Evolutionary conservation across 2,888 invertebrate species (phyloP), one percentile per base, ranked within the genome.

Genomic region (Agrotis puta): DNA sequence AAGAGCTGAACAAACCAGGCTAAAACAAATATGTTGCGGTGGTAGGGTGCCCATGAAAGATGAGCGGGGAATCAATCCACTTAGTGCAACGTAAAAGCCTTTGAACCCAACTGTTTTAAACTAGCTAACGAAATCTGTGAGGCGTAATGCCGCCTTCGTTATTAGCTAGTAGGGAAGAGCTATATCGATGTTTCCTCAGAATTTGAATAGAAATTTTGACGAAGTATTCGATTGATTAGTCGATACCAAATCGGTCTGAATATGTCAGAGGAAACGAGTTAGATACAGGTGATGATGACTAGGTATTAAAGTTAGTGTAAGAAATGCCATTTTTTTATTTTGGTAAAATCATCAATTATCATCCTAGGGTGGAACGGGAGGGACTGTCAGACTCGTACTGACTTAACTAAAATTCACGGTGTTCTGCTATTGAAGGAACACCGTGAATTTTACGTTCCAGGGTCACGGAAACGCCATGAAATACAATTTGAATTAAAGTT

Each of bases 81-180:
- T 61, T 72, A 80, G 68, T 53, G 63, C 67, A 67, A 56, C 64
- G 64, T 73, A 57, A 59, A 72, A 79, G 62, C 67, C 77, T 81
- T 82, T 77, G 69, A 80, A 77, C 68, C 68, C 66, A 74, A 63
- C 57, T 65, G 70, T 70, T 70, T 77, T 66, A 79, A 76, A 79
- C 80, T 75, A 74, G 71, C 66, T 70, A 72, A 72, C 73, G 33
- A 68, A 82, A 78, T 81, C 70, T 75, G 75, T 57, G 67, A 68
- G 51, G 62, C 47, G 67, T 79, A 68, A 72, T 68, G 57, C 66
- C 67, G 64, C 64, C 63, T 64, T 68, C 45, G 58, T 64, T 77
- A 63, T 62, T 63, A 63, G 50, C 48, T 73, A 14, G 24, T 50
- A 79, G 58, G 48, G 58, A 50, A 45, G 79, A 27, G 16, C 62